A percentile compares a stretch with the other conserved stretches of the same genome.
Conservation (phyloP, 35 echinoderm and acorn worm genomes). For the Apostichopus japonicus region DNA sequence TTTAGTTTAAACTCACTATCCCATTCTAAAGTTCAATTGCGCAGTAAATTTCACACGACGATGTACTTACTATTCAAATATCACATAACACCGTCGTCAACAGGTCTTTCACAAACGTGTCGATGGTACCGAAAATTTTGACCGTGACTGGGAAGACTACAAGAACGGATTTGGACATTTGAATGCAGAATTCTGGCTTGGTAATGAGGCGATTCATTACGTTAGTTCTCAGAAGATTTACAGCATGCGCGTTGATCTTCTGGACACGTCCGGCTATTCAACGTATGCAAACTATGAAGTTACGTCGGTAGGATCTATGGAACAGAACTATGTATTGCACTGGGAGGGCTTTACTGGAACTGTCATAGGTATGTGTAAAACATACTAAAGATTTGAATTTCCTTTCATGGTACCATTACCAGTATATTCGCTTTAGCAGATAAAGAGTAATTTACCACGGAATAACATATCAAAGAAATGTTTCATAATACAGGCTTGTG, state of each 20-base stretch:
- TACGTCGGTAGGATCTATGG: not conserved
- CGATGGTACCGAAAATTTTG: conserved; percentile 44
- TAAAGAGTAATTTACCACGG: no score
- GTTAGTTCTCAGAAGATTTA: conserved; percentile 16
- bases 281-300: not conserved
- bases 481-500: no score
- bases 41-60: no score
- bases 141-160: conserved; percentile 54
- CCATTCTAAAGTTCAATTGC: no score
- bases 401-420: no score
- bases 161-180: conserved; percentile 60
- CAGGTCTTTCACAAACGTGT: conserved; percentile 44
- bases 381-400: no score
- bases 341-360: not conserved
- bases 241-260: conserved; percentile 45
- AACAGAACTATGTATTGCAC: not conserved
- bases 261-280: not conserved
- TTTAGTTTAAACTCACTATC: no score
- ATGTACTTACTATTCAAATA: no score
- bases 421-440: no score
- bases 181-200: conserved; percentile 62
- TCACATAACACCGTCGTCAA: no score
- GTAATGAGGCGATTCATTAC: conserved; percentile 46
- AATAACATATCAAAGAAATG: no score
- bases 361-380: not conserved